Evolutionary conservation across 2,113 vertebrate species (phyloP), one percentile per base, ranked within the genome.

Genomic region (Chascanopsetta lugubris): DNA sequence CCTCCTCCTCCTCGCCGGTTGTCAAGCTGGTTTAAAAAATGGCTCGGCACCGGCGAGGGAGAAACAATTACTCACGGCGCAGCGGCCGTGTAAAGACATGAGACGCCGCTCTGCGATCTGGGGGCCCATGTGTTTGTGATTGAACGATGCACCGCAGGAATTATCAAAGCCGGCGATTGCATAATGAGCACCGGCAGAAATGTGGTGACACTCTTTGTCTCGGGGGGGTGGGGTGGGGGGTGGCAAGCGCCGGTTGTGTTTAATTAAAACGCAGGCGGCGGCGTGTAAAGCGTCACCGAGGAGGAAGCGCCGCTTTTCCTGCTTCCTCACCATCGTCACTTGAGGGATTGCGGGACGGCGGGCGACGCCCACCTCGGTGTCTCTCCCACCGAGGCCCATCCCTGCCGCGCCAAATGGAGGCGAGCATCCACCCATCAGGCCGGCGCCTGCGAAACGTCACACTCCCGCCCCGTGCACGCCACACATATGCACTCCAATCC

Each of bases 11-110:
- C 72, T 81, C 26, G 51, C 81, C 30, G 77, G 67, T 82, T 89
- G 87, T 84, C 87, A 74, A n/a, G 81, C 81, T 85, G 79, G 87
- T 89, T n/a, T 88, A 89, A 87, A 86, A 82, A 88, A 89, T 88
- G 81, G 81, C 84, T 80, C 55, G 40, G 73, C 73, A 72, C 70
- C 54, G 77, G 72, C 55, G 65, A 77, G 61, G 75, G 81, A 88
- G 83, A 88, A 85, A 87, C 89, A 86, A 89, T 90, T 87, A 86
- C 82, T 88, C 83, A 85, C 77, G 76, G 69, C 57, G 49, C 85
- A 68, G 34, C 13, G 82, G 78, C 84, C 83, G 85, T 76, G 59
- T 77, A 56, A n/a, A n/a, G 82, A 86, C 81, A 80, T 79, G 82
- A 79, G 78, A 70, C 62, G 82, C 68, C 81, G 72, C 80, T 79